phyloP scores from a whole-genome alignment of 2,888 invertebrate species.

The Rhagonycha lutea region DNA sequence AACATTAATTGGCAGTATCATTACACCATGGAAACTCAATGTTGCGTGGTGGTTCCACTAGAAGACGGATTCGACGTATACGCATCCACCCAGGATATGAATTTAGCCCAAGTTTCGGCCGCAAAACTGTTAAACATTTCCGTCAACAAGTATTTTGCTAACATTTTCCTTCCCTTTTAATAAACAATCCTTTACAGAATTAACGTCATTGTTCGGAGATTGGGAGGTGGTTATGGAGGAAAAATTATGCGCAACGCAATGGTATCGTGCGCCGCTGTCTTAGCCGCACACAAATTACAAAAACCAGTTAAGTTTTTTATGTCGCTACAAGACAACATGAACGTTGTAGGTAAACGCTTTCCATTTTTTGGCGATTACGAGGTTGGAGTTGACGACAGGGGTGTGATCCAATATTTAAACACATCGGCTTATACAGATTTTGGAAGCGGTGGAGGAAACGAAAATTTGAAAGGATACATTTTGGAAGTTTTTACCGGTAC shows the following conservation, averaged over 20 bases:
- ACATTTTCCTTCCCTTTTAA: neutral
- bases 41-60: constrained; percentile 64
- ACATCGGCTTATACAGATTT: constrained; percentile 60
- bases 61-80: constrained; percentile 71
- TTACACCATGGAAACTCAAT: constrained; percentile 77
- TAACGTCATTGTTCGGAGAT: constrained; percentile 69
- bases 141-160: constrained; percentile 59
- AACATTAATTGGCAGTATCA: constrained; percentile 72
- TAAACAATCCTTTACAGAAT: constrained; percentile 56
- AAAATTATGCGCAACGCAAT: constrained; percentile 69
- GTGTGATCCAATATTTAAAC: constrained; percentile 69
- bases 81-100: constrained; percentile 68
- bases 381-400: constrained; percentile 65
- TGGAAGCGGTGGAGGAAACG: constrained; percentile 59
- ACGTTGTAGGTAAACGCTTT: constrained; percentile 68
- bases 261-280: constrained; percentile 67
- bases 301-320: constrained; percentile 71
- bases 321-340: constrained; percentile 74
- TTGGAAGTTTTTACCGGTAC: constrained; percentile 58
- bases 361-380: constrained; percentile 68
- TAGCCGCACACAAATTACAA: constrained; percentile 67
- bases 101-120: constrained; percentile 60
- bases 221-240: constrained; percentile 83
- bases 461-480: constrained; percentile 53
- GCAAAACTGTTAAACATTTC: constrained; percentile 60